Conservation (phyloP, 2,113 vertebrate genomes). For the Rattus norvegicus region GRCr8 NC_086020.1:8238001-8238500, state of each 20-base stretch:
- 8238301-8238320: conserved; percentile 7
- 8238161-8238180: neutral
- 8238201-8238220: neutral
- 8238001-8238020: conserved; percentile 40
- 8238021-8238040: neutral
- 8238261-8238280: neutral
- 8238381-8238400: conserved; percentile 81
- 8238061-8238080: neutral
- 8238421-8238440: conserved; percentile 93
- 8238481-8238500: conserved; percentile 93
- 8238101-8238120: neutral
- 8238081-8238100: neutral
- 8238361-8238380: neutral
- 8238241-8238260: neutral
- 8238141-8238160: neutral
- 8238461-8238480: conserved; percentile 93
- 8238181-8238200: neutral
- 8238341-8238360: conserved; percentile 27
- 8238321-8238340: conserved; percentile 29
- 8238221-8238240: conserved; percentile 43
- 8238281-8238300: conserved; percentile 23
- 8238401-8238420: conserved; percentile 94
- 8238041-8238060: neutral
- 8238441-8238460: conserved; percentile 96
- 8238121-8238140: neutral